Evolutionary conservation across 1,140 invertebrate genomes (phyloP).

Genomic region (Agrilus planipennis): DNA sequence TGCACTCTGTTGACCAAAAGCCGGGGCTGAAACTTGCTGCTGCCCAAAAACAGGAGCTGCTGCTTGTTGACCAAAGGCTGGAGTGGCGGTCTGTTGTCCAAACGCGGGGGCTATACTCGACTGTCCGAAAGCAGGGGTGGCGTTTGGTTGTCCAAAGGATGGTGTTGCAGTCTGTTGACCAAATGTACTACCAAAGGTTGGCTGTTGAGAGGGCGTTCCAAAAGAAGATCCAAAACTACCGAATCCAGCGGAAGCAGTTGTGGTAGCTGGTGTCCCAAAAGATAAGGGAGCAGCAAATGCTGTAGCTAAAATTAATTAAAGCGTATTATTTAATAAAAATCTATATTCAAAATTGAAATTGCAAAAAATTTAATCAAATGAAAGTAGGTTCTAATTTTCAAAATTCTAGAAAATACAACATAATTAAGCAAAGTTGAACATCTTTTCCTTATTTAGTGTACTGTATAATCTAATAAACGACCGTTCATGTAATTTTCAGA

Average conservation of each 20-base stretch:
- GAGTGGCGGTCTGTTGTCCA: constrained; percentile 22
- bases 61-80: constrained; percentile 34
- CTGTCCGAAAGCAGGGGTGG: constrained; percentile 24
- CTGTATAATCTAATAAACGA: too few relatives aligned
- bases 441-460: too few relatives aligned
- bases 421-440: too few relatives aligned
- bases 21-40: constrained; percentile 21
- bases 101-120: constrained; percentile 7
- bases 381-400: too few relatives aligned
- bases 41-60: constrained; percentile 29
- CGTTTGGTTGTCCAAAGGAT: constrained; percentile 34
- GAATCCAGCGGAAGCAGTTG: constrained; percentile 14
- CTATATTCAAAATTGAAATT: constrained; percentile 1
- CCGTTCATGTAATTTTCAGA: too few relatives aligned
- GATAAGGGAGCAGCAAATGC: constrained; percentile 17
- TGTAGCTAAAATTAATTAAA: constrained; percentile 5
- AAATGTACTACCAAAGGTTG: constrained; percentile 13
- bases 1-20: constrained; percentile 16
- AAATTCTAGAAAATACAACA: too few relatives aligned
- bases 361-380: too few relatives aligned
- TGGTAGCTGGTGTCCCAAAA: constrained; percentile 22
- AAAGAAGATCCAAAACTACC: constrained; percentile 15
- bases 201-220: constrained; percentile 9
- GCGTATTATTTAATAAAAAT: background rate
- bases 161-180: constrained; percentile 24